phyloP scores from a whole-genome alignment of 2,797 vertebrate species.

The Setipinna tenuifilis region DNA sequence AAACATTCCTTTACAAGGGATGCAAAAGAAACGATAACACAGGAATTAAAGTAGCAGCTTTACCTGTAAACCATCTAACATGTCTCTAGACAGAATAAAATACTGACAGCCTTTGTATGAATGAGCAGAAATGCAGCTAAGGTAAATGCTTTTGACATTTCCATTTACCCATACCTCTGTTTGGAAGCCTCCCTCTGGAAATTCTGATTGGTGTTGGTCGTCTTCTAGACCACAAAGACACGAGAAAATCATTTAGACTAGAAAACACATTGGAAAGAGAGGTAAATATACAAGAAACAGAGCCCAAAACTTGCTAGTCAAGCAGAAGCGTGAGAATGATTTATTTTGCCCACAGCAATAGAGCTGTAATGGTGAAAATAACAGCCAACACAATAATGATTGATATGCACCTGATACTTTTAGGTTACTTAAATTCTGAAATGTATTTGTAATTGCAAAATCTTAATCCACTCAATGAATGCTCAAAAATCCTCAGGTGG shows the following conservation, averaged over 20 bases:
- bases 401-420: too few relatives aligned
- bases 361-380: neutral
- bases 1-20: neutral
- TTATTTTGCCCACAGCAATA: neutral
- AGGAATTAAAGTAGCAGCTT: neutral
- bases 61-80: neutral
- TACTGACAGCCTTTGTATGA: neutral
- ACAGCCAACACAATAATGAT: too few relatives aligned
- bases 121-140: neutral
- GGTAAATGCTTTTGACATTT: neutral
- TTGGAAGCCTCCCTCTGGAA: neutral
- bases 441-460: neutral
- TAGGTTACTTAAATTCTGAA: neutral
- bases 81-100: neutral
- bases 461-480: neutral
- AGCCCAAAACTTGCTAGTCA: neutral
- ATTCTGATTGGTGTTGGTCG: neutral
- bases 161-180: conserved; percentile 1
- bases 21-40: neutral
- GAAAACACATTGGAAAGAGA: neutral
- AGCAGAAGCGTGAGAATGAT: neutral
- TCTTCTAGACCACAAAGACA: neutral
- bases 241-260: neutral
- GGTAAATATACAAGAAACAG: neutral
- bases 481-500: neutral